Percentiles rank a stretch among this genome's conserved stretches.
Conservation (phyloP, 2,888 invertebrate genomes). For the Standfussiana lucernea region DNA sequence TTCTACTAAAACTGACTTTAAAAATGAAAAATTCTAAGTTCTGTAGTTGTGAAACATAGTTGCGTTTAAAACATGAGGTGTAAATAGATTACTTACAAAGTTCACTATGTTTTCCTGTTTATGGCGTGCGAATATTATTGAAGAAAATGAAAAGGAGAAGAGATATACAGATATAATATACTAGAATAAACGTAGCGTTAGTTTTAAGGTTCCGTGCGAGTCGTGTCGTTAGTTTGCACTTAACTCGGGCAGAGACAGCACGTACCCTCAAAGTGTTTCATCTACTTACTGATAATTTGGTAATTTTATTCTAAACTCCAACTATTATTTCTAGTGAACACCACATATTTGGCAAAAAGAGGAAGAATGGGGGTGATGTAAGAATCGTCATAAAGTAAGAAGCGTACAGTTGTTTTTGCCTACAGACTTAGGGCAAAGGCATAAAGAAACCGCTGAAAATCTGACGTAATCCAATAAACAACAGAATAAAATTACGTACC, state of each 20-base stretch:
- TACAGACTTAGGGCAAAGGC: neutral
- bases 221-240: too few species aligned
- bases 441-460: neutral
- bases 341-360: too few species aligned
- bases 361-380: neutral
- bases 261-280: too few species aligned
- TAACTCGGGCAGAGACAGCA: too few species aligned
- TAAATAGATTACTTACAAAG: neutral
- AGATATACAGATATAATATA: too few species aligned
- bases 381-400: neutral
- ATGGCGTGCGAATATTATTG: neutral
- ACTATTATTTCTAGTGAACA: too few species aligned
- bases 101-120: neutral
- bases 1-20: neutral
- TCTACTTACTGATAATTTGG: too few species aligned
- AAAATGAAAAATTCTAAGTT: neutral
- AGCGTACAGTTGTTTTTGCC: too few species aligned
- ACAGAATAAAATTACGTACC: neutral
- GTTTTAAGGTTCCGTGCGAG: too few species aligned
- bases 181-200: too few species aligned
- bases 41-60: neutral
- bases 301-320: too few species aligned
- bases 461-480: conserved; percentile 1
- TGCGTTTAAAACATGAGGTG: neutral
- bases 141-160: neutral